Conservation (phyloP, 2,797 vertebrate species). For the Moxostoma hubbsi region DNA sequence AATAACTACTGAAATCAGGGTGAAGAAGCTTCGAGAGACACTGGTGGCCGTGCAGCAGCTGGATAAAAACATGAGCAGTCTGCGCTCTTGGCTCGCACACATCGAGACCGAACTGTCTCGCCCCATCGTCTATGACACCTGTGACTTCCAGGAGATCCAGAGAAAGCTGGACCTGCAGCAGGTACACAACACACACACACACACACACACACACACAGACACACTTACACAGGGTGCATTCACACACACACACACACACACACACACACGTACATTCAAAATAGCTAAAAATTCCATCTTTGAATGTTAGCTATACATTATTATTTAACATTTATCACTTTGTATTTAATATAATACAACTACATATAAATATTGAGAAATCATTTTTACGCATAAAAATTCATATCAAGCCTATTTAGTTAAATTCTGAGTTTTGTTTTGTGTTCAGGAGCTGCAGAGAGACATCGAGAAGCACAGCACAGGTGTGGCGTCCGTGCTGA, state of each 20-base stretch:
- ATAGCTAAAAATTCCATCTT: neutral
- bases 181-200: constrained; percentile 69
- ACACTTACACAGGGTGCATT: neutral
- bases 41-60: constrained; percentile 94
- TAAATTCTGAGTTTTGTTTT: neutral
- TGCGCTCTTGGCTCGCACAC: constrained; percentile 91
- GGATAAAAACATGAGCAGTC: constrained; percentile 96
- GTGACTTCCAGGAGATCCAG: constrained; percentile 92
- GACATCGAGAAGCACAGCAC: constrained; percentile 99
- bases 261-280: no score
- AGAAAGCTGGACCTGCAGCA: constrained; percentile 94
- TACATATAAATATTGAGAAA: no score
- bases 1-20: constrained; percentile 70
- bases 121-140: constrained; percentile 93
- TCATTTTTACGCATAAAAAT: no score
- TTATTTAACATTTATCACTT: no score
- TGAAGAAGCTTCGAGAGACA: constrained; percentile 96
- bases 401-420: no score
- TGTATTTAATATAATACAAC: no score
- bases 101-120: constrained; percentile 95
- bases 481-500: constrained; percentile 93
- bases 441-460: constrained; percentile 88
- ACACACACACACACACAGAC: neutral
- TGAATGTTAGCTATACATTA: neutral
- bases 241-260: neutral